Evolutionary conservation across 2,797 vertebrate species (phyloP).

Genomic region (Sparus aurata): DNA sequence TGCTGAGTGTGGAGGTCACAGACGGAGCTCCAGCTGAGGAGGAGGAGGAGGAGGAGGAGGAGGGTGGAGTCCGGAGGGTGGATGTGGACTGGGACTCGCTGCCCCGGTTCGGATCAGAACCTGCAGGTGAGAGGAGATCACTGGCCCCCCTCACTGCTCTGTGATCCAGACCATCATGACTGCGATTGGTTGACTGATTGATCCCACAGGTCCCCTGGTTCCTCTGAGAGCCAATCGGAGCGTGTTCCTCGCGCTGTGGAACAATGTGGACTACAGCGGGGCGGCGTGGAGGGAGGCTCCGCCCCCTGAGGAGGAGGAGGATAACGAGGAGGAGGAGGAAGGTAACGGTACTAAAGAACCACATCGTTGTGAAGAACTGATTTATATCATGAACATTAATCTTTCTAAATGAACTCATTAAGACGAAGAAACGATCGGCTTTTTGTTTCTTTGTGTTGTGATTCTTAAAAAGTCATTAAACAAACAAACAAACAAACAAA

Average conservation of each 20-base stretch:
- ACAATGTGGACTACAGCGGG: conserved; percentile 79
- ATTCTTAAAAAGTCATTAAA: no score
- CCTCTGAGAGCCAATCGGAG: conserved; percentile 82
- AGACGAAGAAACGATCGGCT: no score
- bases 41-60: background rate
- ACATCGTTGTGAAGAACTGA: no score
- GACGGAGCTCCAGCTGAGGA: background rate
- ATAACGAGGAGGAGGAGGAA: conserved; percentile 25
- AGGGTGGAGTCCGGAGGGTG: background rate
- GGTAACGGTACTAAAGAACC: background rate
- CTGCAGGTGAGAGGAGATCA: conserved; percentile 41
- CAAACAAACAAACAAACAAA: background rate
- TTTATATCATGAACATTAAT: no score
- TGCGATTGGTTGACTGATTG: background rate
- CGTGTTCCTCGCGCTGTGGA: conserved; percentile 84
- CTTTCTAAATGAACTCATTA: no score
- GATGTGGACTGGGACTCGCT: conserved; percentile 53
- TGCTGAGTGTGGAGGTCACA: conserved; percentile 61
- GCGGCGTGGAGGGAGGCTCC: conserved; percentile 74
- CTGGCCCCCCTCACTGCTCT: no score
- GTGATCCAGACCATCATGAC: no score
- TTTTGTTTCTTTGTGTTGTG: no score
- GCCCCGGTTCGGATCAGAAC: conserved; percentile 75
- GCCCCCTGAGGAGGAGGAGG: conserved; percentile 54
- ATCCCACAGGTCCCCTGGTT: conserved; percentile 32